Conservation (phyloP, 2,888 invertebrate species). For the Plutella xylostella region DNA sequence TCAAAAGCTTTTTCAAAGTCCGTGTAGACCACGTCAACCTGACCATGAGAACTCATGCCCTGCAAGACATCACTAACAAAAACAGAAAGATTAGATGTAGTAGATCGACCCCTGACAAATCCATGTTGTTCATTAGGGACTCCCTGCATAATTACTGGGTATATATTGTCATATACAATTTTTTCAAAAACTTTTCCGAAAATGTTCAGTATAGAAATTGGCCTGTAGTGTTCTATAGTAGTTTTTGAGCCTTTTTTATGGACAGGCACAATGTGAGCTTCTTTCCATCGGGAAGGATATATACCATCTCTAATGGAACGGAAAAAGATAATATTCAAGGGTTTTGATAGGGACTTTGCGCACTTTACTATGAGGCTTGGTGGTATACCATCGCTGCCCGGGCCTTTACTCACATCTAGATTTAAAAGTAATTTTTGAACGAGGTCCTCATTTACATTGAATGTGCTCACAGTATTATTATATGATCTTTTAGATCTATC, state of each 20-base stretch:
- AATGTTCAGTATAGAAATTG: background rate
- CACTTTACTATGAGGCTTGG: too few relatives aligned
- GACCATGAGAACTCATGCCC: background rate
- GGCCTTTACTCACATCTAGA: too few relatives aligned
- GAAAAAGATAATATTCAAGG: constrained; percentile 17
- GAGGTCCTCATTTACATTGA: too few relatives aligned
- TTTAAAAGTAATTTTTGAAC: too few relatives aligned
- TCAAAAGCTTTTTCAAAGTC: background rate
- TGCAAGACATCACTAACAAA: background rate
- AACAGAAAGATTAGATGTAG: background rate
- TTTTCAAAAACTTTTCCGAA: background rate
- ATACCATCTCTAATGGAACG: constrained; percentile 15
- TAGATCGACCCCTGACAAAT: background rate
- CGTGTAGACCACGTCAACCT: background rate
- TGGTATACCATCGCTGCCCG: too few relatives aligned
- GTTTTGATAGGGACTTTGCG: too few relatives aligned
- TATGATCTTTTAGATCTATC: too few relatives aligned
- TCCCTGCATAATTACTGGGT: background rate
- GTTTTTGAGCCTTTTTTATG: constrained; percentile 6
- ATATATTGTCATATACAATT: background rate
- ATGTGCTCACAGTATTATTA: too few relatives aligned
- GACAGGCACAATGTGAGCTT: background rate
- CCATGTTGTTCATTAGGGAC: constrained; percentile 42
- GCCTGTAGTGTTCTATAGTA: background rate
- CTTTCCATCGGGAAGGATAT: background rate